phyloP scores from a whole-genome alignment of 53 echinoderm and acorn worm species.

The Actinopyga echinites region DNA sequence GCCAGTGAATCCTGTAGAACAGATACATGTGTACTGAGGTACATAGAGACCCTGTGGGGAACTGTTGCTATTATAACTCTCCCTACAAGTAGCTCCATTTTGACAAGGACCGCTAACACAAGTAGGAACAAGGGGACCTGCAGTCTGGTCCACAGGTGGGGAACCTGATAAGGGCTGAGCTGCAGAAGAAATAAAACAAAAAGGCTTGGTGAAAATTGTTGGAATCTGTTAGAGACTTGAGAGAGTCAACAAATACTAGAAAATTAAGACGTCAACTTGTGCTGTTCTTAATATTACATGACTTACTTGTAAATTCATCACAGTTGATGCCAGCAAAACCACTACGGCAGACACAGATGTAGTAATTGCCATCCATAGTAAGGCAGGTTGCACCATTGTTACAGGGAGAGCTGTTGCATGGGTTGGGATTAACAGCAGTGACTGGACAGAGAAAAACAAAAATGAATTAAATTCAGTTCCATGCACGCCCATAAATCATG shows the following conservation, averaged over 20 bases:
- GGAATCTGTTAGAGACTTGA: neutral
- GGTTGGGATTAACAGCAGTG: conserved; percentile 56
- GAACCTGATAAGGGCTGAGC: neutral
- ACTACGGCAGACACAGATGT: conserved; percentile 69
- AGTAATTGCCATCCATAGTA: conserved; percentile 57
- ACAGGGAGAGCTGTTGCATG: conserved; percentile 92
- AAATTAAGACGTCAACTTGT: neutral
- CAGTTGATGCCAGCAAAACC: conserved; percentile 77
- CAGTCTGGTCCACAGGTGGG: too few species aligned
- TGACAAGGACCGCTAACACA: conserved; percentile 29
- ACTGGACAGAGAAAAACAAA: neutral
- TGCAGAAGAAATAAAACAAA: too few species aligned
- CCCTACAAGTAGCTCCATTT: conserved; percentile 50
- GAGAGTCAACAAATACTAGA: neutral
- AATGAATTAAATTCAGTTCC: too few species aligned
- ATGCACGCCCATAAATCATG: too few species aligned
- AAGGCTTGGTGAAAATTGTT: too few species aligned
- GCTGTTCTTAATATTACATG: neutral
- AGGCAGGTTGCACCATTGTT: conserved; percentile 76
- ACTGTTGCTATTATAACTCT: conserved; percentile 57
- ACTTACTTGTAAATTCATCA: conserved; percentile 9
- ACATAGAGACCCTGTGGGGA: conserved; percentile 10
- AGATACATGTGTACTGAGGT: conserved; percentile 74
- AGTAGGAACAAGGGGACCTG: neutral
- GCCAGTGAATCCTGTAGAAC: conserved; percentile 67